Base-by-base conservation (phyloP, 2,888 invertebrate genomes). In the Micropterix aruncella region DNA sequence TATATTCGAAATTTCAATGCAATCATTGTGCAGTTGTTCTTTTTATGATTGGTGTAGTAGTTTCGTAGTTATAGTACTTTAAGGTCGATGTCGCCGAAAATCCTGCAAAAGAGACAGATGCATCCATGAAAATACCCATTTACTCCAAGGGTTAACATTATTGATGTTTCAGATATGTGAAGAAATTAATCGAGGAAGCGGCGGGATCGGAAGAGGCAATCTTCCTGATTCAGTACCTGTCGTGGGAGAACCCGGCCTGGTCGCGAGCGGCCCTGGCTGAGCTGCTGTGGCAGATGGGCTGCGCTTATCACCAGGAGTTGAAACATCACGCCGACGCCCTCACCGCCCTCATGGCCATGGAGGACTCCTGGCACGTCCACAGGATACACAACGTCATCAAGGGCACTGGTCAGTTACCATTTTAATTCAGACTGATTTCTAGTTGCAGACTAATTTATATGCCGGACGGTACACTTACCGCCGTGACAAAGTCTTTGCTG, bases 171-270 rank as follows among this genome's bases (percentile, higher is more conserved):
- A 85, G 83, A 52, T 93, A 91, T 60, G 84, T 95, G 57, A 96
- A 96, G 63, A 95, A 95, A 64, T 70, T 96, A 38, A 89, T 95
- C 14, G 95, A 95, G 64, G 95, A 96, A 59, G 87, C 90, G 40
- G 91, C 89, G 63, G 81, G 84, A 38, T 86, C 89, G 41, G 95
- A 96, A 51, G 95, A 96, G 52, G 88, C 90, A 2, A 76, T 91
- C 39, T 84, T 90, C 59, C 68, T 96, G 47, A 66, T 96, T 36
- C 89, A 94, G 70, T 96, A 89, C 66, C 83, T 93, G 62, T 90
- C 91, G 58, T 96, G 95, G 95, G 96, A 96, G 65, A 94, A 96
- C 69, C 91, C 92, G 17, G 84, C 84, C 53, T 91, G 95, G 67
- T 94, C 94, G 19, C 82, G 89, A 50, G 79, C 80, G 15, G 89